Conservation (phyloP, 2,797 vertebrate species). For the Melanotaenia pygmaea region DNA sequence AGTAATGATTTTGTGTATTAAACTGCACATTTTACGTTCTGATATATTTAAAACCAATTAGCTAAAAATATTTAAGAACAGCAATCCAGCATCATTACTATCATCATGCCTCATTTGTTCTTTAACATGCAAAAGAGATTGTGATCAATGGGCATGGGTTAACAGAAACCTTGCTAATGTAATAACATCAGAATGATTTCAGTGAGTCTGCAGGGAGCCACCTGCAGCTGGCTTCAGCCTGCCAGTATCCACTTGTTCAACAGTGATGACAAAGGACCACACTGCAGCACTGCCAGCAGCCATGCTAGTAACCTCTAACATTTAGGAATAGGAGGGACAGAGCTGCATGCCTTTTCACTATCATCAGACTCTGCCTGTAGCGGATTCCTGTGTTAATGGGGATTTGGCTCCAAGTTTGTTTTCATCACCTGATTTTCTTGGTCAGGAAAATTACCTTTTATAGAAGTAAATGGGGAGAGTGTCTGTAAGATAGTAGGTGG, state of each 20-base stretch:
- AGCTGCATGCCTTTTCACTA: constrained; percentile 39
- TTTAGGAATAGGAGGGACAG: constrained; percentile 33
- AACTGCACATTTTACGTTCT: not conserved
- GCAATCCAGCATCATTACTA: not conserved
- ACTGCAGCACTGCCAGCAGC: constrained; percentile 13
- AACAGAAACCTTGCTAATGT: not conserved
- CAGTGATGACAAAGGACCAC: constrained; percentile 39
- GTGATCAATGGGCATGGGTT: constrained; percentile 2
- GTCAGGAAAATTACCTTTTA: constrained; percentile 56
- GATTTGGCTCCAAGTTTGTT: constrained; percentile 27
- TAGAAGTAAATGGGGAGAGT: constrained; percentile 40
- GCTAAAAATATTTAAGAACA: not conserved
- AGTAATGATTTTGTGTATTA: not conserved
- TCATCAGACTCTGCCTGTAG: constrained; percentile 36
- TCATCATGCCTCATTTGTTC: not conserved
- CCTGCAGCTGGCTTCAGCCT: constrained; percentile 35
- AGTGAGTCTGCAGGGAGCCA: constrained; percentile 25
- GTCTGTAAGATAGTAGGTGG: constrained; percentile 16
- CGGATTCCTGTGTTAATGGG: constrained; percentile 55
- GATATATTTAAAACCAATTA: not conserved
- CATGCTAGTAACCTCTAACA: constrained; percentile 31
- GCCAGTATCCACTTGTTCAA: constrained; percentile 43
- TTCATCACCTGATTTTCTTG: constrained; percentile 50
- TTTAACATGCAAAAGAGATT: not conserved
- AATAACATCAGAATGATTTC: constrained; percentile 5